phyloP scores from a whole-genome alignment of 2,888 invertebrate genomes.

The Ditula angustiorana region DNA sequence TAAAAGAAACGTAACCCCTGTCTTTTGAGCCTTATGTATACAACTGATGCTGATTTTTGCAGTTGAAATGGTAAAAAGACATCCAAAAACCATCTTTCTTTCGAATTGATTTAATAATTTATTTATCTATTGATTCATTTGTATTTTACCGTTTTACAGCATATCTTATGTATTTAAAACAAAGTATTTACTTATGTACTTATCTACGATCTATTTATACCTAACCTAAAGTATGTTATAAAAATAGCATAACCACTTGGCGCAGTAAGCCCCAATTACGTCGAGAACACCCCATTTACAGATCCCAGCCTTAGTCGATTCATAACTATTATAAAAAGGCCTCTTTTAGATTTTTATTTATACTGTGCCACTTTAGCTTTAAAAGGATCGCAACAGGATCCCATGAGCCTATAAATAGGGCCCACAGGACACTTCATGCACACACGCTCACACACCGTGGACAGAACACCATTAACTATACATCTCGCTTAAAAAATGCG shows the following conservation, averaged over 20 bases:
- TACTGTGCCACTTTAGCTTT: background rate
- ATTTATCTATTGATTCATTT: no score
- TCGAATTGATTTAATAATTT: no score
- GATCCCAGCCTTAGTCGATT: background rate
- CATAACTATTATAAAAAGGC: background rate
- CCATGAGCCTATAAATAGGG: conserved; percentile 22
- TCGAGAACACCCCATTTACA: background rate
- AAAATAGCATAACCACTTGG: background rate
- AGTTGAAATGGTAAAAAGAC: no score
- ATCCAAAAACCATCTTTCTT: no score
- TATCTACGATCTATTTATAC: no score
- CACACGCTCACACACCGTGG: conserved; percentile 10
- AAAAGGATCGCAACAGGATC: background rate
- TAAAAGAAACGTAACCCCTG: no score
- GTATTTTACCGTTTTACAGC: no score
- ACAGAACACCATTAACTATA: background rate
- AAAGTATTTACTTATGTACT: no score
- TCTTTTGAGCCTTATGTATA: no score
- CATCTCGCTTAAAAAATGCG: conserved; percentile 17
- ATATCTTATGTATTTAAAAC: no score
- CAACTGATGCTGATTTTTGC: no score
- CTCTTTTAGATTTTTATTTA: background rate
- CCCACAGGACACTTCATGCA: conserved; percentile 12
- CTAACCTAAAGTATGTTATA: background rate
- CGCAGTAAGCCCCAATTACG: background rate